A percentile compares a stretch with the other conserved stretches of the same genome.
These are phyloP conservation scores for Pseudorhiza aurosa DNA, from an alignment of 30 jellyfish, hydroid and myxozoan genomes.

Conservation along the genomic window DNA sequence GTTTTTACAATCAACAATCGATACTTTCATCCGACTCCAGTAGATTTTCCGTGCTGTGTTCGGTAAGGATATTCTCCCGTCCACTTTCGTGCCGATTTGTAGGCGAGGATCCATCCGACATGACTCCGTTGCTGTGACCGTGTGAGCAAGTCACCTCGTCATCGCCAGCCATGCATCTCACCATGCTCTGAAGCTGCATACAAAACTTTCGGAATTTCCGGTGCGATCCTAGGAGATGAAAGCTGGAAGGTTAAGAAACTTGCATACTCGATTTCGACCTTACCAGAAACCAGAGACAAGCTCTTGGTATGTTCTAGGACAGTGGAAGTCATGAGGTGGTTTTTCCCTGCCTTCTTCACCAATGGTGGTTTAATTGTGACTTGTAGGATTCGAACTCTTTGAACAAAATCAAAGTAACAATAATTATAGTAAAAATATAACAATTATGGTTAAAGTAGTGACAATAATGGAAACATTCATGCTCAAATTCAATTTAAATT, in stretches of 20 bases:
- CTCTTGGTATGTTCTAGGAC: no score
- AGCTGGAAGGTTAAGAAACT: background rate
- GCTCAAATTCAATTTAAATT: no score
- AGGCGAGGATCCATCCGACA: constrained; percentile 33
- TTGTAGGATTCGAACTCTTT: no score
- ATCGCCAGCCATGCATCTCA: background rate
- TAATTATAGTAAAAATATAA: no score
- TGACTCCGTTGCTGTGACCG: constrained; percentile 28
- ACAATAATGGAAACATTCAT: no score
- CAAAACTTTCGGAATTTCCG: constrained; percentile 85
- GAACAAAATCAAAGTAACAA: no score
- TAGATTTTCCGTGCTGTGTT: constrained; percentile 61
- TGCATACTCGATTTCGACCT: no score
- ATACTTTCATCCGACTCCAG: constrained; percentile 60
- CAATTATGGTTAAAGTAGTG: no score
- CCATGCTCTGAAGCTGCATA: constrained; percentile 6
- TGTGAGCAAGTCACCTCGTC: background rate
- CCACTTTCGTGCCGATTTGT: constrained; percentile 31
- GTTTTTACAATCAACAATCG: constrained; percentile 8
- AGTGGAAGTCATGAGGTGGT: no score
- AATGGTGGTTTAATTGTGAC: no score
- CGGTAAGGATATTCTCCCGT: constrained; percentile 20
- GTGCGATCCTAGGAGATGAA: constrained; percentile 67
- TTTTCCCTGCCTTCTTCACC: no score
- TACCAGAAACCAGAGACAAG: no score